Conservation (phyloP, 2,888 invertebrate species). For the Opisthograptis luteolata region DNA sequence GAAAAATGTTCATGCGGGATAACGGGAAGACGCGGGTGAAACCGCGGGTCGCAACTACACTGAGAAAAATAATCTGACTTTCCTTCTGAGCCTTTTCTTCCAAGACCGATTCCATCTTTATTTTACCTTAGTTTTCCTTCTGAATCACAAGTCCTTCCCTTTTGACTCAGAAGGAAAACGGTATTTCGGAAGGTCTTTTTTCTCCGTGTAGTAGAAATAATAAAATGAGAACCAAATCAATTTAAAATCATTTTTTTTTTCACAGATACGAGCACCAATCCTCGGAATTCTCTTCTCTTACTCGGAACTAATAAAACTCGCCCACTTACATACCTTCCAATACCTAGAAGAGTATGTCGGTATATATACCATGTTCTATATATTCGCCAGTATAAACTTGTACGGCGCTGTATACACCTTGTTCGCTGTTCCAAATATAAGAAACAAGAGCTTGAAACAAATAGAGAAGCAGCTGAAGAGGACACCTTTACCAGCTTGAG, state of each 20-base stretch:
- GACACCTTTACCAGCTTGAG: slow-evolving; percentile 59
- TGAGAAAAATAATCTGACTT: too few relatives aligned
- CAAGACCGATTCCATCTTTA: too few relatives aligned
- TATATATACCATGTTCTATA: slow-evolving; percentile 61
- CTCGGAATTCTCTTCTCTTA: slow-evolving; percentile 58
- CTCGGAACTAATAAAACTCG: slow-evolving; percentile 59
- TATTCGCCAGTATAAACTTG: slow-evolving; percentile 66
- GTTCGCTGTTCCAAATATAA: slow-evolving; percentile 58
- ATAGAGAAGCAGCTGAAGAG: slow-evolving; percentile 69
- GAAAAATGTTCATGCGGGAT: too few relatives aligned
- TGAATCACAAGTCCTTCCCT: too few relatives aligned
- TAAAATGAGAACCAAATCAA: too few relatives aligned
- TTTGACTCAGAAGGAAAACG: too few relatives aligned
- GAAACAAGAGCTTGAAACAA: slow-evolving; percentile 54
- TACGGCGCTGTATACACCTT: slow-evolving; percentile 65
- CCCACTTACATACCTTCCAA: slow-evolving; percentile 62
- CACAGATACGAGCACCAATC: slow-evolving; percentile 66
- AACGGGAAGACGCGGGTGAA: too few relatives aligned
- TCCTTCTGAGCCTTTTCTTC: too few relatives aligned
- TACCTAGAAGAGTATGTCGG: slow-evolving; percentile 67
- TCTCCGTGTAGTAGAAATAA: too few relatives aligned
- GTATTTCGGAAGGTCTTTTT: too few relatives aligned
- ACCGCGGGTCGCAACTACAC: too few relatives aligned
- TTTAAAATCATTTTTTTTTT: slow-evolving; percentile 22
- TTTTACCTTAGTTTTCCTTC: too few relatives aligned